Conservation (phyloP, 1,140 invertebrate genomes). For the Coelopa frigida region DNA sequence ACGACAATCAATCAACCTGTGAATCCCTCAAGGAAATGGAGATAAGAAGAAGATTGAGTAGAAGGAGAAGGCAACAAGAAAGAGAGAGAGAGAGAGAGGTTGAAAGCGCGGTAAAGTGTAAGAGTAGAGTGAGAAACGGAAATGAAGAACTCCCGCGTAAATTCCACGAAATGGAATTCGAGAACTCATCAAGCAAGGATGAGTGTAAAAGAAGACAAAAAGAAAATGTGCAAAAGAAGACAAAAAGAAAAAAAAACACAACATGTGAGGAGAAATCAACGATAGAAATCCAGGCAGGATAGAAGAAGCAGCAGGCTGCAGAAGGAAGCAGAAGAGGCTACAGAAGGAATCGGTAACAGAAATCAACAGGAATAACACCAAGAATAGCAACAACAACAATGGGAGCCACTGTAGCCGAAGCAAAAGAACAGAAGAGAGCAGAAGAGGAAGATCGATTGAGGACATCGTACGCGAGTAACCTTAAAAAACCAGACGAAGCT, state of each 20-base stretch:
- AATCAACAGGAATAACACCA: background rate
- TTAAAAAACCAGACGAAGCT: too few species aligned
- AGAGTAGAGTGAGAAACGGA: background rate
- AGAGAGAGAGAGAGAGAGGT: slow-evolving; percentile 7
- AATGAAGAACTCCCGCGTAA: background rate
- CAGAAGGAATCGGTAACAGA: too few species aligned
- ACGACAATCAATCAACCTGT: too few species aligned
- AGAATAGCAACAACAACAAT: background rate
- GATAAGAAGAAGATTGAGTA: background rate
- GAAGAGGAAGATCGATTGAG: too few species aligned
- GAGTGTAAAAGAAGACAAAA: background rate
- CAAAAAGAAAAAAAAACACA: background rate
- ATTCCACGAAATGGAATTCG: slow-evolving; percentile 12
- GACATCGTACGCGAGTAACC: too few species aligned
- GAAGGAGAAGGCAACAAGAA: background rate
- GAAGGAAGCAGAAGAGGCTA: too few species aligned
- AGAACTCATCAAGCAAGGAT: background rate
- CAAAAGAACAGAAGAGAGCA: background rate
- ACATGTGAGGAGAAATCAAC: background rate
- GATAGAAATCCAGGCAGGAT: too few species aligned
- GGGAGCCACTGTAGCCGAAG: background rate
- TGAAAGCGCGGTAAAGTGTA: slow-evolving; percentile 26
- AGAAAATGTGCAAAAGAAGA: background rate
- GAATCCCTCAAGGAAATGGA: too few species aligned
- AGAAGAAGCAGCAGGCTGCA: too few species aligned